A percentile compares a stretch with the other conserved stretches of the same genome.
phyloP scores from a whole-genome alignment of 2,888 invertebrate species.

The Thymelicus acteon region DNA sequence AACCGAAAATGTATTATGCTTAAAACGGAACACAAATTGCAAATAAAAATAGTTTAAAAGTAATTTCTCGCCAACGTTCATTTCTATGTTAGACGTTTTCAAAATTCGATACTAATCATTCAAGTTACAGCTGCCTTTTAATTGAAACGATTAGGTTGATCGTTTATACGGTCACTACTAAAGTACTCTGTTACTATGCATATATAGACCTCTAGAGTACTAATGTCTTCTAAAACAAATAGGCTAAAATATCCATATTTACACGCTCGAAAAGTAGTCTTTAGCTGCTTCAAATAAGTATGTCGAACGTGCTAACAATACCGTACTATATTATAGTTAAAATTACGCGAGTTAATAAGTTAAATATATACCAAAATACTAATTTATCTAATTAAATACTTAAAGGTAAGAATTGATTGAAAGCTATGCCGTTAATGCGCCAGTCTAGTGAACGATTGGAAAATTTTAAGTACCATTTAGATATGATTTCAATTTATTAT shows the following conservation, averaged over 20 bases:
- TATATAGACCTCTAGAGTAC: too few relatives aligned
- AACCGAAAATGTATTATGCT: constrained; percentile 13
- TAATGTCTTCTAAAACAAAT: constrained; percentile 15
- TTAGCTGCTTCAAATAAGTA: constrained; percentile 49
- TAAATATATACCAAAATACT: constrained; percentile 61
- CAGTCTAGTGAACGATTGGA: constrained; percentile 19
- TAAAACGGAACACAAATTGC: not conserved
- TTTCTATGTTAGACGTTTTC: not conserved
- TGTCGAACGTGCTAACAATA: constrained; percentile 53
- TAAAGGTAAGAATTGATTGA: constrained; percentile 53
- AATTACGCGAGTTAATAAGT: constrained; percentile 68
- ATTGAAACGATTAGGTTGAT: not conserved
- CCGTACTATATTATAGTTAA: constrained; percentile 56
- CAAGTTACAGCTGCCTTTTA: not conserved
- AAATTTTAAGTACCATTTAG: constrained; percentile 51
- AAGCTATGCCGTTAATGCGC: constrained; percentile 53
- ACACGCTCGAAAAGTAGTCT: too few relatives aligned
- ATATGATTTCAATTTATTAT: constrained; percentile 38
- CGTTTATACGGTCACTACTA: too few relatives aligned
- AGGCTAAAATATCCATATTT: not conserved
- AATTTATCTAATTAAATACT: constrained; percentile 60
- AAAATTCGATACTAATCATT: not conserved
- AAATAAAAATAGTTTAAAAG: not conserved
- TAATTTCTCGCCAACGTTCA: not conserved
- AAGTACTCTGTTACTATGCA: too few relatives aligned